Base-by-base conservation (phyloP, 2,113 vertebrate genomes). In the Dipodomys spectabilis region DNA sequence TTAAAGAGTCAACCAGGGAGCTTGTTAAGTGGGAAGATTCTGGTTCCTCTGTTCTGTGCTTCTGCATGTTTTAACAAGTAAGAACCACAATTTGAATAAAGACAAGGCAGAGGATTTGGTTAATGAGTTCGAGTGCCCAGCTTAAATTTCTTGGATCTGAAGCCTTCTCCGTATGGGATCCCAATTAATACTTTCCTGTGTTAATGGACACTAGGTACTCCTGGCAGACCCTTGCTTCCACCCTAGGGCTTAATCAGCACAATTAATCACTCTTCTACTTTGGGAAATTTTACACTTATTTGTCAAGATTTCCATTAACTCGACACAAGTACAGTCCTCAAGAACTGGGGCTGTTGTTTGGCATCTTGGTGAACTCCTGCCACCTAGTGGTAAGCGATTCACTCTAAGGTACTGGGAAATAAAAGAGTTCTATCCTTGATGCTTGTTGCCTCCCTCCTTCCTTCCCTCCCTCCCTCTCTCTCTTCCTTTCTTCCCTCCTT, bases 111-210 rank as follows among this genome's bases (percentile, higher is more conserved):
- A 94, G 60, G 94, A 32, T 32, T 74, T 64, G 82, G 86, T n/a
- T 95, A 94, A 95, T 91, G 95, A 95, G 85, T 27, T 74, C 78
- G 22, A 20, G 84, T 11, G n/a, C 69, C 3, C 94, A 44, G 92
- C 39, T 87, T 67, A 85, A 91, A 84, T 69, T 32, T 45, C 86
- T 73, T 13, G 5, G n/a, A 44, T 94, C 86, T 72, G 73, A 74
- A 85, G 75, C 13, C 44, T 64, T 84, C 93, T 60, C 83, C 19
- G 92, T 67, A 6, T 86, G 90, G 83, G 73, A 87, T 32, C 78
- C 73, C 87, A 90, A 94, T 96, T 95, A 95, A 90, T 75, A 92
- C 73, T 84, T 75, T 81, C 35, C 22, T 35, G 49, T 4, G 18
- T 84, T 10, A 35, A 45, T 72, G 77, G 49, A 49, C 65, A 27